These are phyloP conservation scores for Dryas iulia DNA, from an alignment of 1,140 invertebrate genomes.

Conservation along the genomic window DNA sequence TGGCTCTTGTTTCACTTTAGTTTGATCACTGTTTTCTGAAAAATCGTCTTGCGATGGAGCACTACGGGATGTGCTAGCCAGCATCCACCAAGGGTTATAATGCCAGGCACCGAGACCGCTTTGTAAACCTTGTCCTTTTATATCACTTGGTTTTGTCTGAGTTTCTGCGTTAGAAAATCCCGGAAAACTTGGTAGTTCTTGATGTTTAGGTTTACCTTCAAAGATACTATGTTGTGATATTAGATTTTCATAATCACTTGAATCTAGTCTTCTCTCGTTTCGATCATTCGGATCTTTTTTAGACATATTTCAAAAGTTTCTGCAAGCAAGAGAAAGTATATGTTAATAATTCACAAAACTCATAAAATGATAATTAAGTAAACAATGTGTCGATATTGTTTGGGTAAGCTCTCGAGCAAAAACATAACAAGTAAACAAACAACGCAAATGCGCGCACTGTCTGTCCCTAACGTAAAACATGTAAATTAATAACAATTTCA, in stretches of 20 bases:
- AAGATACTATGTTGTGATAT: constrained; percentile 78
- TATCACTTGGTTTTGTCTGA: constrained; percentile 72
- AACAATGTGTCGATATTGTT: constrained; percentile 24
- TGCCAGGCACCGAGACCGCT: constrained; percentile 72
- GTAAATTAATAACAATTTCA: neutral
- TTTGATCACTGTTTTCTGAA: constrained; percentile 70
- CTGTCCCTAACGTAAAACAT: constrained; percentile 7
- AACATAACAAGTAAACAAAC: constrained; percentile 66
- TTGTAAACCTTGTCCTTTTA: constrained; percentile 61
- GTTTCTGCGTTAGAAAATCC: constrained; percentile 78
- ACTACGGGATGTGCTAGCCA: constrained; percentile 72
- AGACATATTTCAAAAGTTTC: constrained; percentile 64
- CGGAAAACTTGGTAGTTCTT: constrained; percentile 74
- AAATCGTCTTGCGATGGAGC: constrained; percentile 68
- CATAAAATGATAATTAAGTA: neutral
- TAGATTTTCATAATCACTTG: constrained; percentile 76
- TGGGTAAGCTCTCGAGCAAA: constrained; percentile 27
- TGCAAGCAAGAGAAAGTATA: constrained; percentile 45
- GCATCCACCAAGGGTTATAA: constrained; percentile 81
- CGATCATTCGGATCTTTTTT: constrained; percentile 74
- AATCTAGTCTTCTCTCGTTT: constrained; percentile 72
- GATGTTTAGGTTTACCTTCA: constrained; percentile 68
- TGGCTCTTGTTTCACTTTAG: constrained; percentile 77
- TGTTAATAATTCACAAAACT: constrained; percentile 5
- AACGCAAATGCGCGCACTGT: constrained; percentile 64